phyloP scores from a whole-genome alignment of 2,888 invertebrate genomes.

The Hypsopygia costalis region DNA sequence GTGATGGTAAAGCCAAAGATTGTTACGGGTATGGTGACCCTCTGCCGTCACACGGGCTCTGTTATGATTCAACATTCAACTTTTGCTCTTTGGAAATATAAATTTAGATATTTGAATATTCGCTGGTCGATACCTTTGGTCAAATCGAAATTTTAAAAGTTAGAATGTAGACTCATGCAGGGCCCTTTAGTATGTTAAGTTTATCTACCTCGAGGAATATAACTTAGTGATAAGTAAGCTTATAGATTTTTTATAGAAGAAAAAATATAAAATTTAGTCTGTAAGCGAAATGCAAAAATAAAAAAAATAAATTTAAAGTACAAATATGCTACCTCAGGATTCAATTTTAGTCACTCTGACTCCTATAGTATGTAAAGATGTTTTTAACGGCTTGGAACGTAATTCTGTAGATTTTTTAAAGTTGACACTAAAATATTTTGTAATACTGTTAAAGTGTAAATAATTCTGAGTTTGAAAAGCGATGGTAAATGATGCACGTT shows the following conservation, averaged over 20 bases:
- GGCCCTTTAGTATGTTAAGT: conserved; percentile 63
- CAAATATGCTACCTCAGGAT: conserved; percentile 80
- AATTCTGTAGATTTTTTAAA: conserved; percentile 11
- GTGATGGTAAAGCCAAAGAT: conserved; percentile 81
- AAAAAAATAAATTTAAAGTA: conserved; percentile 69
- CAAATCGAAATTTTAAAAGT: conserved; percentile 11
- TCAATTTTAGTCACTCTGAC: conserved; percentile 58
- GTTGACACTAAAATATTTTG: conserved; percentile 13
- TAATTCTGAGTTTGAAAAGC: conserved; percentile 22
- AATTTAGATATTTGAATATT: conserved; percentile 9
- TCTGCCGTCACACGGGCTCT: conserved; percentile 75
- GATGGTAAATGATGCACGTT: conserved; percentile 33
- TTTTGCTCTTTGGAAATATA: conserved; percentile 14
- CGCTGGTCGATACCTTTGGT: conserved; percentile 17
- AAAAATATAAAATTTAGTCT: conserved; percentile 60
- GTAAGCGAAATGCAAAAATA: conserved; percentile 56
- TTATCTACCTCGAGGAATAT: conserved; percentile 79
- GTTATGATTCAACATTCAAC: conserved; percentile 45
- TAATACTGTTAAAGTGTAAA: conserved; percentile 20
- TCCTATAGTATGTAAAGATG: conserved; percentile 14
- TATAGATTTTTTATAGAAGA: conserved; percentile 77
- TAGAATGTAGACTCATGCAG: conserved; percentile 46
- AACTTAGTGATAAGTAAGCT: conserved; percentile 68
- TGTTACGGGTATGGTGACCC: conserved; percentile 81
- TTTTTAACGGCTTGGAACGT: conserved; percentile 23